Evolutionary conservation across 2,113 vertebrate genomes (phyloP).

Genomic region (Hydropotes inermis): DNA sequence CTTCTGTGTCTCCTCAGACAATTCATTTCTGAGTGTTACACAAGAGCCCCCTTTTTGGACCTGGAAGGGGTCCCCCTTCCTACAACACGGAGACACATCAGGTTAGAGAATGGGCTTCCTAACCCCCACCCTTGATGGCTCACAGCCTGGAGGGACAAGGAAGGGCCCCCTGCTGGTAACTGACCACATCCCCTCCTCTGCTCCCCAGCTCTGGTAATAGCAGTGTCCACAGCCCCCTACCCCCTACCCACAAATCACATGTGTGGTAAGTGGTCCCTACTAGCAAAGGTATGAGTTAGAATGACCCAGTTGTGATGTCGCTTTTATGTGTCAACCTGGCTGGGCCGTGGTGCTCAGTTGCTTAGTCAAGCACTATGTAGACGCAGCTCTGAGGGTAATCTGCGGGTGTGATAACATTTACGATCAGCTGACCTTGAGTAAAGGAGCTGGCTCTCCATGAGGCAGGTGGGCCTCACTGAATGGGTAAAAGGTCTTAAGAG

Average conservation of each 20-base stretch:
- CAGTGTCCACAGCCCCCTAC: neutral
- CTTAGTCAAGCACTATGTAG: neutral
- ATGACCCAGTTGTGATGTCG: neutral
- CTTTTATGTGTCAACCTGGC: too few species aligned
- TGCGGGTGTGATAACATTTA: neutral
- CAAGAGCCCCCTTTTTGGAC: neutral
- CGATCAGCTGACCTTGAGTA: neutral
- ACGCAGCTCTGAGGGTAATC: neutral
- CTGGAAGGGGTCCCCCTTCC: neutral
- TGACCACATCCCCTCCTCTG: neutral
- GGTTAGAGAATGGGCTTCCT: neutral
- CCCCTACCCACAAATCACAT: neutral
- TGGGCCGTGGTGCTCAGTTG: too few species aligned
- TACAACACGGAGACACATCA: neutral
- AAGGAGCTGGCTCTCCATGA: neutral
- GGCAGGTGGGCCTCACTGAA: neutral
- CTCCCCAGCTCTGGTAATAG: neutral
- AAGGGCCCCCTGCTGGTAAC: neutral
- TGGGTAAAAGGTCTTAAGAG: neutral
- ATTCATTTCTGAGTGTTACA: neutral
- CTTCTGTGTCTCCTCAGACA: neutral
- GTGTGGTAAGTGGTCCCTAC: neutral
- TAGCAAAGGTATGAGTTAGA: neutral
- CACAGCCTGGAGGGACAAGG: neutral
- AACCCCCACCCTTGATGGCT: fast-evolving